phyloP scores from a whole-genome alignment of 1,140 invertebrate species.

The Sinella curviseta region DNA sequence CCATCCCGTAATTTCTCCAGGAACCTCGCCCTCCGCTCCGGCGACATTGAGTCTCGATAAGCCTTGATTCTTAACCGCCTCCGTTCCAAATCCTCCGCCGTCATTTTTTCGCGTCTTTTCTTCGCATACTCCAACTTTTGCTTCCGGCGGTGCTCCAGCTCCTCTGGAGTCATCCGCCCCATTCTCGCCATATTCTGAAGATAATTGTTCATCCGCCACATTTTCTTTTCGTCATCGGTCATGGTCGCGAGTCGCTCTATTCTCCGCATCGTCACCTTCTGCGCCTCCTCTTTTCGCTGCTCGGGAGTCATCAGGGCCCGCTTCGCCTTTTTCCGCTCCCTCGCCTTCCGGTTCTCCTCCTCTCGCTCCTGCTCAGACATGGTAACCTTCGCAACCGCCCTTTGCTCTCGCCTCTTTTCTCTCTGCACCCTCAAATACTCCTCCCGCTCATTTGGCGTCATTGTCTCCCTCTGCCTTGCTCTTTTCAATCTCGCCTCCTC shows the following conservation, averaged over 20 bases:
- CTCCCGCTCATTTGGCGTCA: neutral
- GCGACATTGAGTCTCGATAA: neutral
- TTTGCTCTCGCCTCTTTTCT: neutral
- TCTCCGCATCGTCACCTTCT: neutral
- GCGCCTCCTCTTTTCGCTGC: neutral
- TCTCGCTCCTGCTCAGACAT: neutral
- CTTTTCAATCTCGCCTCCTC: constrained; percentile 1
- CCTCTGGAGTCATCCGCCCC: neutral
- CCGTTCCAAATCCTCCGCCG: neutral
- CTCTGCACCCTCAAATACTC: neutral
- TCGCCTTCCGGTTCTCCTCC: neutral
- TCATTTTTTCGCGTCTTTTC: neutral
- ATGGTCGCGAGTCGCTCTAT: neutral
- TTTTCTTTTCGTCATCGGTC: neutral
- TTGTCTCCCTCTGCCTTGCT: neutral
- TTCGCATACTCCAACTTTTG: neutral
- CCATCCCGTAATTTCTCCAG: neutral
- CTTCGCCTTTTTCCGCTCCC: neutral
- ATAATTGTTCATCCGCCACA: neutral
- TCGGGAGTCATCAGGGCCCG: neutral
- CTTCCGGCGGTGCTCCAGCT: neutral
- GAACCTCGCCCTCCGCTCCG: neutral
- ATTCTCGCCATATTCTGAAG: neutral
- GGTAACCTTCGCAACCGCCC: neutral
- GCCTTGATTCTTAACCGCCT: neutral